phyloP scores from a whole-genome alignment of 2,888 invertebrate species.

The Apotomis turbidana region DNA sequence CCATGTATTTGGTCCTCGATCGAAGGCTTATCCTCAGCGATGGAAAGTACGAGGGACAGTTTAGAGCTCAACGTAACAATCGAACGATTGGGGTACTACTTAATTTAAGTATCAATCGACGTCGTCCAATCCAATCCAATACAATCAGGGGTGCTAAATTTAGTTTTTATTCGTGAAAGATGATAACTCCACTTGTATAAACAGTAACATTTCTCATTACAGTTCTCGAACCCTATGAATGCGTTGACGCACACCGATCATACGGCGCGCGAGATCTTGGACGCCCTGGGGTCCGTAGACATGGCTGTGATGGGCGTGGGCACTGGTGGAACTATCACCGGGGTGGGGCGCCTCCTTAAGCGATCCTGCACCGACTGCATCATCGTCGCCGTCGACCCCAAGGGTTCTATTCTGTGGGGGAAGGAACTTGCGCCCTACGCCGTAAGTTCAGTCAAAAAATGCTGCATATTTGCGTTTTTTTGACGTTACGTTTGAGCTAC shows the following conservation, averaged over 20 bases:
- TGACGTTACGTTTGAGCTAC: no score
- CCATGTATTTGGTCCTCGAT: no score
- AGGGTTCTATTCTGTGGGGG: constrained; percentile 84
- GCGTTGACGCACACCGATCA: constrained; percentile 97
- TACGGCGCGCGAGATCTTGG: constrained; percentile 94
- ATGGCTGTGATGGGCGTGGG: constrained; percentile 93
- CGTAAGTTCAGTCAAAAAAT: constrained; percentile 14
- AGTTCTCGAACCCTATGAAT: constrained; percentile 96
- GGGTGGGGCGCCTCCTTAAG: constrained; percentile 93
- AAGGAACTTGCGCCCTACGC: constrained; percentile 21
- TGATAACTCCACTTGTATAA: no score
- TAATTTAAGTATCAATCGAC: no score
- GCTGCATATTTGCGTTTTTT: no score
- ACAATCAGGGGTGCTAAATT: no score
- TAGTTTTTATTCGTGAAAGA: no score
- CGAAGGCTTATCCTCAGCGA: no score
- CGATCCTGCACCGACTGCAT: constrained; percentile 89
- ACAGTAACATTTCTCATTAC: constrained; percentile 14
- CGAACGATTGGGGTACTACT: no score
- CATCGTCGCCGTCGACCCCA: constrained; percentile 94
- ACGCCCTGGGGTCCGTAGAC: constrained; percentile 87
- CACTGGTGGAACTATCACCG: constrained; percentile 97
- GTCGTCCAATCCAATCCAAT: no score
- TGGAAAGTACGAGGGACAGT: no score
- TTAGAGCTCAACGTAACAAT: no score